Evolutionary conservation across 2,888 invertebrate genomes (phyloP), one percentile per base, ranked within the genome.

Genomic region (Mimas tiliae): DNA sequence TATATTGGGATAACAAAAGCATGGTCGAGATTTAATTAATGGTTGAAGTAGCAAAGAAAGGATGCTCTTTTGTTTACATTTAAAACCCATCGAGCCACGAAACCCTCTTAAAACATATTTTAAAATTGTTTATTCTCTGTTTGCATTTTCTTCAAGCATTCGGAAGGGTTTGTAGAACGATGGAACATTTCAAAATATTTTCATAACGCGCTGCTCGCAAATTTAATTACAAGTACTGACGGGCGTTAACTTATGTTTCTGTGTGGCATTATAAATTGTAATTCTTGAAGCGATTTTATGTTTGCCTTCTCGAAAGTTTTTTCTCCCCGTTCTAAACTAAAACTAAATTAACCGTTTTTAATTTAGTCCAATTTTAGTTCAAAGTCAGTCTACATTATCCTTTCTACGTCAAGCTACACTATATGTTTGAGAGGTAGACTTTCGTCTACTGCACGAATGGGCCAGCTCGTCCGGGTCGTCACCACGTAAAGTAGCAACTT

Each of bases 201-300:
- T 77, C 74, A 72, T 76, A 77, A 72, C 74, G 70, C 69, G 58
- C 73, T 69, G 67, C 72, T 68, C 67, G 71, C 68, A 81, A 83
- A 84, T 83, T 80, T 72, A 81, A 81, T 82, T 80, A 74, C 68
- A 68, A 78, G 75, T 78, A 78, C 72, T 70, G 69, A 64, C 71
- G 68, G 77, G 73, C 72, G 73, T 69, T 67, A 67, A 71, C 74
- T 79, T 79, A 77, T 79, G 68, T 78, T 78, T 69, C 71, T 76
- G 72, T n/a, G 81, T 79, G 71, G 75, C 74, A 80, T 83, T 78
- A 79, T 79, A 74, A 77, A 27, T 1, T 81, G 80, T 78, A 78
- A 82, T 80, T 78, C 72, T 63, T 65, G 48, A 69, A 70, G 66
- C 12, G 21, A 52, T 45, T 33, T 55, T 53, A 19, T 42, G 19